phyloP scores from a whole-genome alignment of 2,113 vertebrate species.

The Toxotes chatareus region DNA sequence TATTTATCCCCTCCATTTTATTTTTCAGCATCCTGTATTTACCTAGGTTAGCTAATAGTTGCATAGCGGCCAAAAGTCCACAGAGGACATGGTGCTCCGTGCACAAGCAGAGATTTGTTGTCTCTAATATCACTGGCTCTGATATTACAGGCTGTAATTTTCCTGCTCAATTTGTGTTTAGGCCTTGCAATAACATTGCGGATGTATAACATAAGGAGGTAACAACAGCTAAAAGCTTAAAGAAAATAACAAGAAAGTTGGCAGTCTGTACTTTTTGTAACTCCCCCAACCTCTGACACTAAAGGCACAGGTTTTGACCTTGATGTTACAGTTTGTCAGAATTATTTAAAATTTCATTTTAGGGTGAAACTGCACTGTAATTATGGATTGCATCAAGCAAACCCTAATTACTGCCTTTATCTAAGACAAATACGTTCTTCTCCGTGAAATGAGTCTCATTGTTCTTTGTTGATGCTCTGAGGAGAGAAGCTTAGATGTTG shows the following conservation, averaged over 20 bases:
- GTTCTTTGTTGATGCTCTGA: slow-evolving; percentile 54
- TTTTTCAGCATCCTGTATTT: not conserved
- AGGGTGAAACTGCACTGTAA: not conserved
- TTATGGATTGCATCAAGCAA: not conserved
- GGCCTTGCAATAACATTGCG: not conserved
- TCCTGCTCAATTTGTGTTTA: too few relatives aligned
- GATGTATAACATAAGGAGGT: not conserved
- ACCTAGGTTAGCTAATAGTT: not conserved
- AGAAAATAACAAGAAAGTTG: not conserved
- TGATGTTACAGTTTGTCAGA: not conserved
- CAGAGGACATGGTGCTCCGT: too few relatives aligned
- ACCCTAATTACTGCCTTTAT: slow-evolving; percentile 45
- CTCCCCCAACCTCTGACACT: not conserved
- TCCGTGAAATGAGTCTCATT: slow-evolving; percentile 50
- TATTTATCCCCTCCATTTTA: too few relatives aligned
- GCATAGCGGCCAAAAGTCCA: not conserved
- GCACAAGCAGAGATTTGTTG: too few relatives aligned
- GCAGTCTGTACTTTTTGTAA: not conserved
- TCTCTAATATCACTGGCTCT: too few relatives aligned
- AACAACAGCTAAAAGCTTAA: not conserved
- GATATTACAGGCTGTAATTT: too few relatives aligned
- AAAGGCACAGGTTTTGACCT: not conserved
- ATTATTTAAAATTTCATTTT: slow-evolving; percentile 22
- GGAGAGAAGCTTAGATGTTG: slow-evolving; percentile 37
- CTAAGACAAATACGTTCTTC: slow-evolving; percentile 18